phyloP scores from a whole-genome alignment of 2,113 vertebrate species.

The Osmerus eperlanus region DNA sequence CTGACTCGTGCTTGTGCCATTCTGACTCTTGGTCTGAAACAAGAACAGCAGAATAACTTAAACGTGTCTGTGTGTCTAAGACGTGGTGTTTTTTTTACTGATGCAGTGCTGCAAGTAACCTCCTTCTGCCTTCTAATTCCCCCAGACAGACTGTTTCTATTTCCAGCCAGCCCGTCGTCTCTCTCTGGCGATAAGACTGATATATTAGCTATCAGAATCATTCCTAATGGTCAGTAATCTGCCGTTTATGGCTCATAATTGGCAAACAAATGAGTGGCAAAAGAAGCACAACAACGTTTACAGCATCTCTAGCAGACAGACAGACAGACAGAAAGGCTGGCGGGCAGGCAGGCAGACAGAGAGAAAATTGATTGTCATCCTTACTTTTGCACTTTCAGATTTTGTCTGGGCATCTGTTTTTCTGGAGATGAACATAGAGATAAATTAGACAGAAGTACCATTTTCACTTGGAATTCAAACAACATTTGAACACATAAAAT shows the following conservation, averaged over 20 bases:
- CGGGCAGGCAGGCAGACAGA: not conserved
- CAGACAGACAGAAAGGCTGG: not conserved
- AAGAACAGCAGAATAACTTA: conserved; percentile 14
- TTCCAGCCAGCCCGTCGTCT: conserved; percentile 1
- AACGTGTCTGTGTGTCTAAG: too few species aligned
- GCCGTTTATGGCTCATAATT: conserved; percentile 16
- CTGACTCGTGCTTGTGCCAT: too few species aligned
- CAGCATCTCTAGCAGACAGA: not conserved
- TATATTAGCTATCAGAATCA: not conserved
- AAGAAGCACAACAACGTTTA: not conserved
- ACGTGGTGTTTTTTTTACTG: too few species aligned
- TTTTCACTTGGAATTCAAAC: too few species aligned
- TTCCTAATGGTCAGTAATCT: conserved; percentile 13
- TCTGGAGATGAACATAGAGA: not conserved
- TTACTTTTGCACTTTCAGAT: too few species aligned
- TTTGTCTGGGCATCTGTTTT: too few species aligned
- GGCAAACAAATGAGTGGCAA: conserved; percentile 12
- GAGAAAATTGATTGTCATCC: too few species aligned
- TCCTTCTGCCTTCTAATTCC: too few species aligned
- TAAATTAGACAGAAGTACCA: not conserved
- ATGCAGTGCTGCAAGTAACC: too few species aligned
- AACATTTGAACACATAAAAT: too few species aligned
- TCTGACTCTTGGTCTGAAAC: not conserved
- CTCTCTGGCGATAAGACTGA: conserved; percentile 23
- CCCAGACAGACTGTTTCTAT: conserved; percentile 7